Percentiles rank a stretch among this genome's conserved stretches.
These are phyloP conservation scores for Laticauda laticaudata DNA, from an alignment of 2,113 vertebrate species.

Conservation along the genomic window DNA sequence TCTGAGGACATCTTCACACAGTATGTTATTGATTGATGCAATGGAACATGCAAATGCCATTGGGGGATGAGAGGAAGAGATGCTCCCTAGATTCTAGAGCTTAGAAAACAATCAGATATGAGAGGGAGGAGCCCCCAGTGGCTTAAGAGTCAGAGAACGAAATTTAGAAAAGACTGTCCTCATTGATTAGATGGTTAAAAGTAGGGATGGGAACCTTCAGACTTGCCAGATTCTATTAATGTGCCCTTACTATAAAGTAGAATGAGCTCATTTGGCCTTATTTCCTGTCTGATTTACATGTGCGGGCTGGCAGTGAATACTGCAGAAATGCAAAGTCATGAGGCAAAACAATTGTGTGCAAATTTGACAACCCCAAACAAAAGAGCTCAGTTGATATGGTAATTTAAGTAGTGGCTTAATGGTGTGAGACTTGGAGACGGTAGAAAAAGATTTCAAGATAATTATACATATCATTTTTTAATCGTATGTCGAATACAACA, in stretches of 20 bases:
- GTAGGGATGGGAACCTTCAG: not conserved
- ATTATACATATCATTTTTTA: not conserved
- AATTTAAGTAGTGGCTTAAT: not conserved
- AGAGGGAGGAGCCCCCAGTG: not conserved
- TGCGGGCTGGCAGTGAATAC: not conserved
- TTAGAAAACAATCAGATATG: not conserved
- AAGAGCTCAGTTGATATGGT: not conserved
- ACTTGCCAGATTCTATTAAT: not conserved
- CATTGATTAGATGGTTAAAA: not conserved
- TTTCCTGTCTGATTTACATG: not conserved
- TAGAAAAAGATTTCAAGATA: not conserved
- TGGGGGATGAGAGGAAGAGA: not conserved
- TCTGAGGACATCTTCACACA: not conserved
- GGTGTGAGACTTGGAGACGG: too few relatives aligned
- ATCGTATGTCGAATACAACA: not conserved
- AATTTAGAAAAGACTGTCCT: not conserved
- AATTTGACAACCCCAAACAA: slow-evolving; percentile 7
- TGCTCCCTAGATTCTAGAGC: not conserved
- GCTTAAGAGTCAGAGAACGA: not conserved
- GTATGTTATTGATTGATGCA: not conserved
- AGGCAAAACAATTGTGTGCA: not conserved
- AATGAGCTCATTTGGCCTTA: not conserved
- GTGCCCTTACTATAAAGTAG: not conserved
- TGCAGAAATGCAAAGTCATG: slow-evolving; percentile 10
- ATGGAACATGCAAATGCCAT: not conserved